Conservation (phyloP, 2,797 vertebrate species). For the Emydoidea blandingii region DNA sequence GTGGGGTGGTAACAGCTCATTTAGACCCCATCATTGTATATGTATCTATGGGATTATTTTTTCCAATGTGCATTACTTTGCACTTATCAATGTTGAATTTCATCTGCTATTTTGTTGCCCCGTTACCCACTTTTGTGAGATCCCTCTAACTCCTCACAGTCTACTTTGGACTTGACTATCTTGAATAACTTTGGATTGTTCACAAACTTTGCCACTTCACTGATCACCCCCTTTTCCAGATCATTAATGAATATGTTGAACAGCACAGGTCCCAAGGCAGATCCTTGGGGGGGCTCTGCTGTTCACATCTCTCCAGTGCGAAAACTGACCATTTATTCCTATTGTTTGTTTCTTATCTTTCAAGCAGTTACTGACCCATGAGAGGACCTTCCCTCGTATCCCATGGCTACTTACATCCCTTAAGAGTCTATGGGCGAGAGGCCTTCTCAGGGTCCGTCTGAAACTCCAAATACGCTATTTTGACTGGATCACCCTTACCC, state of each 20-base stretch:
- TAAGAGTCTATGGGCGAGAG: too few relatives aligned
- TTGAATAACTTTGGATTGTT: neutral
- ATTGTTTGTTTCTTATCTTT: neutral
- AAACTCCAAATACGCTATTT: too few relatives aligned
- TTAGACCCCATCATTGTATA: neutral
- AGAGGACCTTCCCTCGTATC: neutral
- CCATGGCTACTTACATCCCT: too few relatives aligned
- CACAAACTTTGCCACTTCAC: neutral
- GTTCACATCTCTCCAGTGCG: neutral
- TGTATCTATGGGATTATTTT: neutral
- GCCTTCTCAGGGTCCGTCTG: too few relatives aligned
- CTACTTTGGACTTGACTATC: neutral
- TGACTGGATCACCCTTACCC: too few relatives aligned
- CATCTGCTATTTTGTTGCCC: neutral
- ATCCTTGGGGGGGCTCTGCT: neutral
- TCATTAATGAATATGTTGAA: neutral
- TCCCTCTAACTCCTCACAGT: neutral
- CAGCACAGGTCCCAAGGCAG: neutral
- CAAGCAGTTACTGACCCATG: neutral
- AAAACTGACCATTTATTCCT: neutral
- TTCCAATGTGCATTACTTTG: neutral
- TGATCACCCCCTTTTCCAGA: neutral
- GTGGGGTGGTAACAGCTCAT: neutral
- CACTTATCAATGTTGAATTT: neutral
- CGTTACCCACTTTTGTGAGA: neutral